Percentiles rank a stretch among this genome's conserved stretches.
phyloP scores from a whole-genome alignment of 2,113 vertebrate species.

The Tympanuchus pallidicinctus region DNA sequence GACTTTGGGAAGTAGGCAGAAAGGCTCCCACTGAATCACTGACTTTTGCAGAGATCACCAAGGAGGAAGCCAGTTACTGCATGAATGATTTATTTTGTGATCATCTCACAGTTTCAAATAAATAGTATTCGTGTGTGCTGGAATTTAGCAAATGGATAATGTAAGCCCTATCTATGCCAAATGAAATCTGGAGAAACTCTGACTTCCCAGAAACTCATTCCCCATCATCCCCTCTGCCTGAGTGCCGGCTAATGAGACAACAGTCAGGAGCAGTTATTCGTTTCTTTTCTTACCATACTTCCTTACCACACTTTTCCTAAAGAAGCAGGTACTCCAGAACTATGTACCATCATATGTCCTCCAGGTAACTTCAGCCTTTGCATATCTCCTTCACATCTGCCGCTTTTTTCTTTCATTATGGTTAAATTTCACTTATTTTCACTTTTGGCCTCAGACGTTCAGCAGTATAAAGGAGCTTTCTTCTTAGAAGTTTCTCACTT shows the following conservation, averaged over 20 bases:
- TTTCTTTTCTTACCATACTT: background rate
- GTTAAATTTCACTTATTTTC: background rate
- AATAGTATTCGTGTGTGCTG: background rate
- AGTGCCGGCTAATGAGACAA: background rate
- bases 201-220: background rate
- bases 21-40: background rate
- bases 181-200: background rate
- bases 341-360: background rate
- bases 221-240: background rate
- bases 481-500: slow-evolving; percentile 19
- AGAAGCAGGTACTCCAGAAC: background rate
- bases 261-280: background rate
- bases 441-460: background rate
- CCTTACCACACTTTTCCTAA: background rate
- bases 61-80: background rate
- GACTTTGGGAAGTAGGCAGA: background rate
- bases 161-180: background rate
- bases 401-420: background rate
- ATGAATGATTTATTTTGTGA: background rate
- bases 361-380: background rate
- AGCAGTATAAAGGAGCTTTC: background rate
- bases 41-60: background rate
- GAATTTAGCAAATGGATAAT: background rate
- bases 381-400: background rate
- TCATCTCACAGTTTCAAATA: background rate